Evolutionary conservation across 2,888 invertebrate genomes (phyloP), one percentile per base, ranked within the genome.

Genomic region (Augochlorella aurata): DNA sequence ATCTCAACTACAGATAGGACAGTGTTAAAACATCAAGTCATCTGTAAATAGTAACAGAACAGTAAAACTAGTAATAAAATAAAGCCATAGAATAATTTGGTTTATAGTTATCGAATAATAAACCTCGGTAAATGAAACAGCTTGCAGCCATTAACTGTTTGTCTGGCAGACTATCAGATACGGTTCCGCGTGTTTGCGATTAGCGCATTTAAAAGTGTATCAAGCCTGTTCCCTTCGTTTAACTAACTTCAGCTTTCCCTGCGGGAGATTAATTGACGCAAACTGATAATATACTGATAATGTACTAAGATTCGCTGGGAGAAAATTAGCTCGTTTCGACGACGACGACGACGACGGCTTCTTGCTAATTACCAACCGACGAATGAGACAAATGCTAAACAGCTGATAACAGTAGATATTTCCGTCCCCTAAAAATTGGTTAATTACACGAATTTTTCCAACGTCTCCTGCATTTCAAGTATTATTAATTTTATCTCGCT

Each of bases 221-320:
- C 47, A 10, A 47, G 21, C 63, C 54, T 44, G 69, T 75, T 74
- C 21, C n/a, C 70, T 9, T 29, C 67, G 54, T 74, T 77, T 49
- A 75, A 75, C 58, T n/a, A 49, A 49, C 16, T 29, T 18, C 21
- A 61, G 12, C 69, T 50, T 61, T 69, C 38, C 49, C 24, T 5
- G 14, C 47, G 45, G 21, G 73, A 24, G 52, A 79, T 79, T 80
- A 80, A 80, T 63, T 69, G 63, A 79, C 47, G n/a, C 38, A 14
- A 72, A 47, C 61, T 44, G 79, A 80, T 79, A 79, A 49, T 24
- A n/a, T 61, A 8, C 38, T 2, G 29, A 21, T 65, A 63, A 79
- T 21, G 52, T 45, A 54, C 18, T 16, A 14, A 14, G 47, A 45
- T 47, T 21, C 47, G 38, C 52, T 10, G 24, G 29, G 44, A 2